Evolutionary conservation across 2,113 vertebrate species (phyloP), one percentile per base, ranked within the genome.

Genomic region (Campylomormyrus numenius): DNA sequence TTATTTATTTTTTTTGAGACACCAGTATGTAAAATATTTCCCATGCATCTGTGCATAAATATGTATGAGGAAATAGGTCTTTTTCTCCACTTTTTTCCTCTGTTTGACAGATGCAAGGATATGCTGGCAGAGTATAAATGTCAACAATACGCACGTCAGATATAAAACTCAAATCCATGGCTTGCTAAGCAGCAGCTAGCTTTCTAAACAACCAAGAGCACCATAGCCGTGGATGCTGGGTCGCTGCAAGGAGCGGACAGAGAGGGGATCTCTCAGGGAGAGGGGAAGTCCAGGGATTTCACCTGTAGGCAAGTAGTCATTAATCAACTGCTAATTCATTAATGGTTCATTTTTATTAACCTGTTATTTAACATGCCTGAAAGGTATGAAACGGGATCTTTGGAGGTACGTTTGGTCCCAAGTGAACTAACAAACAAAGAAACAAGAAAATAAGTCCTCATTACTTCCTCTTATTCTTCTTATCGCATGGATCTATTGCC

Each of bases 21-120:
- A 56, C 27, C 85, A 19, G 48, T 53, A 87, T 87, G 85, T 87
- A 53, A 56, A 87, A 87, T 53, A 87, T 87, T 87, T 87, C 50
- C 50, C 85, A 53, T 52, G 50, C 46, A 80, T 35, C 58, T 77
- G 45, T 50, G 9, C 31, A 49, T 77, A 89, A n/a, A 89, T 77
- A 50, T 74, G 31, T 49, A 89, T 77, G 66, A 50, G 66, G 42
- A 35, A 77, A 89, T 7, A 24, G 66, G 88, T 15, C 48, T 89
- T 50, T 88, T 89, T 50, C 88, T 87, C 85, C 5, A 11, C 50
- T 56, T 39, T 87, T 87, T 53, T 42, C 48, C n/a, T 35, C 50
- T 53, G 31, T 87, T 87, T 87, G 50, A 87, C 85, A 52, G n/a
- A 53, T 31, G n/a, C 85, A 56, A 56, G 17, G n/a, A 35, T 39